Percentiles rank a stretch among this genome's conserved stretches.
Conservation (phyloP, 2,113 vertebrate species). For the Stictonetta naevosa region DNA sequence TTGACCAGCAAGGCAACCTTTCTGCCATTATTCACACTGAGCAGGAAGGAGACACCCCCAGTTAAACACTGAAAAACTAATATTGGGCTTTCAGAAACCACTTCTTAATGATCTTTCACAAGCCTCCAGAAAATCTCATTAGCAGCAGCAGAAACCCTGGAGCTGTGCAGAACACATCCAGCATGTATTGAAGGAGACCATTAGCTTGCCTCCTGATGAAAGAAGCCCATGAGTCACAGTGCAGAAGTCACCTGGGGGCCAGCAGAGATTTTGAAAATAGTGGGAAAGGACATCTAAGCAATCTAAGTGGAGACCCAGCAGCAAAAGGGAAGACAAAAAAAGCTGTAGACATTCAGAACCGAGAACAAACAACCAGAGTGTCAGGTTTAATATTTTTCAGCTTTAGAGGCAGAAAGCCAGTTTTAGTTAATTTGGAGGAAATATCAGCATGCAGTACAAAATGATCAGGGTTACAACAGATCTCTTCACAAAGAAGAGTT, state of each 20-base stretch:
- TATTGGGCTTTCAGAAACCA: conserved; percentile 66
- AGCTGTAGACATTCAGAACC: not conserved
- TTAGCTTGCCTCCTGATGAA: conserved; percentile 57
- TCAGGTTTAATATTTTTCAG: conserved; percentile 19
- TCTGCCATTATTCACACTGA: conserved; percentile 42
- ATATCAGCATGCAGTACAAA: conserved; percentile 15
- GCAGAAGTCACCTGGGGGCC: conserved; percentile 8
- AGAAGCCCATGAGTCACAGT: conserved; percentile 33
- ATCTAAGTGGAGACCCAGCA: conserved; percentile 7
- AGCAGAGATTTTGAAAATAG: conserved; percentile 30
- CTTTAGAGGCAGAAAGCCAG: not conserved
- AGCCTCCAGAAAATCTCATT: conserved; percentile 71
- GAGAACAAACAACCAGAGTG: conserved; percentile 31
- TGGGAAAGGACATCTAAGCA: conserved; percentile 21
- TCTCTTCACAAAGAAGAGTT: conserved; percentile 13
- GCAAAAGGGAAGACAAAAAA: conserved; percentile 6
- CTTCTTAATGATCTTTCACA: conserved; percentile 67
- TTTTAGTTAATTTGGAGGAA: conserved; percentile 42
- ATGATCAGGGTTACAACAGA: not conserved
- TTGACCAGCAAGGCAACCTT: not conserved
- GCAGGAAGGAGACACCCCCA: not conserved
- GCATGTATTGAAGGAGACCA: not conserved
- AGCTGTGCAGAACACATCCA: conserved; percentile 32
- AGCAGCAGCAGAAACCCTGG: conserved; percentile 40
- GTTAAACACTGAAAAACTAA: conserved; percentile 69